Evolutionary conservation across 2,113 vertebrate species (phyloP).

Genomic region (Beaufortia kweichowensis): DNA sequence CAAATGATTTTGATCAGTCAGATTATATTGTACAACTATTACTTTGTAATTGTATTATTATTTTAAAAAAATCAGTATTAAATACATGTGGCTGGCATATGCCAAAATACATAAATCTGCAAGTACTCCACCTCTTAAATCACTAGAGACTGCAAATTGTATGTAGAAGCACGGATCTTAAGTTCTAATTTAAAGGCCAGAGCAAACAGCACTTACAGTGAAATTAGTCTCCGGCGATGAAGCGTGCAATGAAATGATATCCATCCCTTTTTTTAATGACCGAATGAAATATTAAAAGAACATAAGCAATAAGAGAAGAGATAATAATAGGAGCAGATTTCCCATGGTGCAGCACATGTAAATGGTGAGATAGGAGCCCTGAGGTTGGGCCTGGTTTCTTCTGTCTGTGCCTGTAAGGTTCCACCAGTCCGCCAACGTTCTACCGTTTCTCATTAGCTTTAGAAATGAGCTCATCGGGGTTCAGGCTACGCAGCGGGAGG

Average conservation of each 20-base stretch:
- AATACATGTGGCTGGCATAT: background rate
- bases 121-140: conserved; percentile 28
- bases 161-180: conserved; percentile 20
- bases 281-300: conserved; percentile 60
- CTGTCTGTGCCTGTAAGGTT: conserved; percentile 48
- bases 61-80: background rate
- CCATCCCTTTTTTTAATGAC: conserved; percentile 43
- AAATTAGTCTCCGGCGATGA: conserved; percentile 41
- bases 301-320: conserved; percentile 58
- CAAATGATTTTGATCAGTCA: background rate
- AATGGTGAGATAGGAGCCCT: conserved; percentile 52
- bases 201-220: conserved; percentile 48
- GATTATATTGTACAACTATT: background rate
- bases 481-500: conserved; percentile 20
- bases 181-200: conserved; percentile 34
- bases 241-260: conserved; percentile 46
- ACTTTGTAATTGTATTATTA: background rate
- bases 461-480: conserved; percentile 52
- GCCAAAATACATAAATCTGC: background rate
- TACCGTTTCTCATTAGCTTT: conserved; percentile 56
- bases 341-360: conserved; percentile 57
- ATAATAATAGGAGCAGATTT: conserved; percentile 59
- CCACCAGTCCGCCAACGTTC: conserved; percentile 37
- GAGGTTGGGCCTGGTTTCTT: conserved; percentile 45
- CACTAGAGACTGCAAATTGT: conserved; percentile 20